Evolutionary conservation across 2,113 vertebrate species (phyloP).

Genomic region (Rhagologus leucostigma): DNA sequence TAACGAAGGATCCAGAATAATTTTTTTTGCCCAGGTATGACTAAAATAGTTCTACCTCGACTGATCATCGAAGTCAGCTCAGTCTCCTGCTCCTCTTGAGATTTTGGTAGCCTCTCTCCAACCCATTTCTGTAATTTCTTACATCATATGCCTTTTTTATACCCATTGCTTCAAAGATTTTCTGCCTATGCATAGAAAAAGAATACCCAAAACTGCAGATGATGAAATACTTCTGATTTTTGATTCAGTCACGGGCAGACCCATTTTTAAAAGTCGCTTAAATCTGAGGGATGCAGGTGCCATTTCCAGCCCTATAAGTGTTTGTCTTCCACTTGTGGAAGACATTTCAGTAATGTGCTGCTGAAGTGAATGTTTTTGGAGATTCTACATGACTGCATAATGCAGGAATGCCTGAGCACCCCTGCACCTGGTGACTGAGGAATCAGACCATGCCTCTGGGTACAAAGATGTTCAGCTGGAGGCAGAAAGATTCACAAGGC

Average conservation of each 20-base stretch:
- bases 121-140: background rate
- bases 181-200: background rate
- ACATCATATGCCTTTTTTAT: background rate
- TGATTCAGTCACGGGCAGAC: background rate
- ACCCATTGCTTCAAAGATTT: background rate
- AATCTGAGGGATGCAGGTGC: background rate
- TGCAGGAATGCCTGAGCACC: background rate
- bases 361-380: background rate
- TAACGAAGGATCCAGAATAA: background rate
- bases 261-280: accelerated
- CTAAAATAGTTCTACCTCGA: background rate
- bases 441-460: accelerated
- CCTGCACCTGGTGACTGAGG: background rate
- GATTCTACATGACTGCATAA: background rate
- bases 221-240: background rate
- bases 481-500: background rate
- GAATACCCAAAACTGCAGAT: background rate
- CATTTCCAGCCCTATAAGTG: background rate
- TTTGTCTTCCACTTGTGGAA: background rate
- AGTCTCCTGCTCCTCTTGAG: background rate
- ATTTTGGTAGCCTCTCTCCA: background rate
- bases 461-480: background rate
- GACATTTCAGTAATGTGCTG: background rate
- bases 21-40: background rate
- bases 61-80: background rate